Conservation (phyloP, 2,797 vertebrate species). For the Thamnophis elegans region DNA sequence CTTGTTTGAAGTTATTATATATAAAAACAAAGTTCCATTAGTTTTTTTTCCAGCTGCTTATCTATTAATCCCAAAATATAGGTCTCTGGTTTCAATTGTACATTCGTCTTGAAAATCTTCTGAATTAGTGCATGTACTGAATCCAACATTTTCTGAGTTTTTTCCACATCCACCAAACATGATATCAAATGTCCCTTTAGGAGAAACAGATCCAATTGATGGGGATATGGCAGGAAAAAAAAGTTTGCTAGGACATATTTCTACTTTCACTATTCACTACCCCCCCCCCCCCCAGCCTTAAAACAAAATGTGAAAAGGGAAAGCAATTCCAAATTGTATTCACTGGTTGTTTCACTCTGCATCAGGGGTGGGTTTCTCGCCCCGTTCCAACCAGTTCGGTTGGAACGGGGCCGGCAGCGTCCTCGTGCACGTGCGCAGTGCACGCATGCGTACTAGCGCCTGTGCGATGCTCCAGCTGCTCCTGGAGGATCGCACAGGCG, state of each 20-base stretch:
- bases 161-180: neutral
- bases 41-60: neutral
- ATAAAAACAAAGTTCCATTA: neutral
- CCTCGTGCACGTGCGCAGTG: too few relatives aligned
- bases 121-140: neutral
- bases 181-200: neutral
- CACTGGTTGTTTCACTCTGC: neutral
- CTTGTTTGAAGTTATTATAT: neutral
- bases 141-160: neutral
- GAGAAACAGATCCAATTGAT: neutral
- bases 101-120: neutral
- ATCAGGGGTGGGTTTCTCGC: too few relatives aligned
- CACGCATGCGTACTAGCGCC: too few relatives aligned
- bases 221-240: neutral
- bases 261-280: too few relatives aligned
- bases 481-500: too few relatives aligned
- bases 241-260: neutral
- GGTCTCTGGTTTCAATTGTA: neutral
- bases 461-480: too few relatives aligned
- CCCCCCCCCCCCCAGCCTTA: too few relatives aligned
- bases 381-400: too few relatives aligned
- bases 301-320: neutral
- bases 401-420: too few relatives aligned
- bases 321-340: neutral
- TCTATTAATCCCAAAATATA: neutral